Conservation (phyloP, 2,113 vertebrate species). For the Nycticryphes semicollaris region DNA sequence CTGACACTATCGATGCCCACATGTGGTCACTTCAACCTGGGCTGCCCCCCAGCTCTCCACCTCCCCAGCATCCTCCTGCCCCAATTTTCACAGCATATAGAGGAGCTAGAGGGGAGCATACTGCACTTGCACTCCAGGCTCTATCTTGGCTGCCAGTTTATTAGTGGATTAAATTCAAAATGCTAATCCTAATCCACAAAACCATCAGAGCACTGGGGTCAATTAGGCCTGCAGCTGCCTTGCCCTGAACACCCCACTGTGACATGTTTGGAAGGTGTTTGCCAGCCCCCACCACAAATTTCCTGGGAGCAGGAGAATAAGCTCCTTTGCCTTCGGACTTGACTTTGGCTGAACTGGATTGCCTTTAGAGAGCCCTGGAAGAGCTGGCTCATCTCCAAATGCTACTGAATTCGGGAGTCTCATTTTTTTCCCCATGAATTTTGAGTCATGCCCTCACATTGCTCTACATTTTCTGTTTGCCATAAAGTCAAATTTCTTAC, state of each 20-base stretch:
- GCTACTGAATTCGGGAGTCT: background rate
- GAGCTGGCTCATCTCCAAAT: background rate
- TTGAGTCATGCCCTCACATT: background rate
- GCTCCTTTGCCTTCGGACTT: background rate
- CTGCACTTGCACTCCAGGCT: background rate
- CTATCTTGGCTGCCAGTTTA: background rate
- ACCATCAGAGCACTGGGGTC: background rate
- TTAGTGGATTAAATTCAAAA: background rate
- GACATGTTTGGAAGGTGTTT: background rate
- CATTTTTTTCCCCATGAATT: background rate
- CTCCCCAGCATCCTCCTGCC: background rate
- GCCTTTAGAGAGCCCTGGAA: background rate
- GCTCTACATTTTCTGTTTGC: background rate
- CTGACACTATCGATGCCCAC: fast-evolving
- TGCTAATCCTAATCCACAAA: background rate
- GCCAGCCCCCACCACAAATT: background rate
- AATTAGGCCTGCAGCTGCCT: constrained; percentile 23
- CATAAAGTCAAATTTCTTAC: background rate
- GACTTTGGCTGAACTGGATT: background rate
- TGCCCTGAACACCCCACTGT: background rate
- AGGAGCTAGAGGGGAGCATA: background rate
- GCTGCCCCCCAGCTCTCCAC: background rate
- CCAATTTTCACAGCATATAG: background rate
- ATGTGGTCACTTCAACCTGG: background rate
- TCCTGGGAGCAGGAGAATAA: background rate